Evolutionary conservation across 2,888 invertebrate genomes (phyloP), one percentile per base, ranked within the genome.

Genomic region (Bombylius discolor): DNA sequence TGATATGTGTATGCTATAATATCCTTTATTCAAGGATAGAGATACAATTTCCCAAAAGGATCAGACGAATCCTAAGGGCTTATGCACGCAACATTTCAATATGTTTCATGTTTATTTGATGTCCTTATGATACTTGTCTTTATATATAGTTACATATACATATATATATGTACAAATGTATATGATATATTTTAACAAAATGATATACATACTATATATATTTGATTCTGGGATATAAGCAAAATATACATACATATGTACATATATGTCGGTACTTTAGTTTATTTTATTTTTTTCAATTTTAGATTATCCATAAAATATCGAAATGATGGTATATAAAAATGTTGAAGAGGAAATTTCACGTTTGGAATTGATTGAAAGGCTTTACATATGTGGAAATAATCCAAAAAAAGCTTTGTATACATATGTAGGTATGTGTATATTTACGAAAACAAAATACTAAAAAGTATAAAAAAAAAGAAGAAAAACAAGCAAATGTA

Each of bases 81-180:
- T 42, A 42, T 42, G 1, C 39, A 42, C 39, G 39, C 39, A 42
- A 42, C 39, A 42, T 42, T 31, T 46, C 55, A 45, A 55, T 55
- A 55, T 55, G 51, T 55, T 51, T 50, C 50, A 51, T 50, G 47
- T 50, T 51, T 55, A 55, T 55, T 55, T 55, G 55, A 55, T 55
- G 55, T 50, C 49, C 36, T 36, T 31, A 50, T 46, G 55, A 50
- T 55, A 49, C 39, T 54, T 54, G 44, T 54, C 54, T 44, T 14
- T 54, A 5, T 52, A 34, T 23, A 23, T 23, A 23, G 23, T 23
- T 23, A 23, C 1, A 23, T 23, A 23, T 23, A 23, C 23, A 23
- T 23, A 23, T 23, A 3, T 23, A 23, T 23, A 23, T 23, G 23
- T 23, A 23, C 23, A 23, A 23, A 1, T 23, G 23, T 23, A 23